Evolutionary conservation across 2,797 vertebrate species (phyloP).

Genomic region (Calcarius lapponicus): DNA sequence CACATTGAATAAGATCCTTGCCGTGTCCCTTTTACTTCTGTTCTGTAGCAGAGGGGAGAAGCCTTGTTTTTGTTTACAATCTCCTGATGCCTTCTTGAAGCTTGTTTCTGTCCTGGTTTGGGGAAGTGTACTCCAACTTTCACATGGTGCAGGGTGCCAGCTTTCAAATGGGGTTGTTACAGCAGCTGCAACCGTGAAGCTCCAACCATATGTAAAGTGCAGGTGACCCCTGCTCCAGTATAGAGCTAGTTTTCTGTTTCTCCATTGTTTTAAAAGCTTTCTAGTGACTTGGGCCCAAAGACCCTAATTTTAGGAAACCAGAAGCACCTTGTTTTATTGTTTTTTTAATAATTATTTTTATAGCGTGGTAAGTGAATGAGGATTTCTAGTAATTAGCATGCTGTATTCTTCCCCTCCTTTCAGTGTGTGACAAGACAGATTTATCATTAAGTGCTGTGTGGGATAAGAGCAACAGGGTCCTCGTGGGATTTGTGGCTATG

Average conservation of each 20-base stretch:
- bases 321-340: neutral
- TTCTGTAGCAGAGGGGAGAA: neutral
- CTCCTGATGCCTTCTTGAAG: neutral
- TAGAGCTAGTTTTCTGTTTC: neutral
- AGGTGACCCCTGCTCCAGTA: neutral
- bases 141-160: neutral
- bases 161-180: neutral
- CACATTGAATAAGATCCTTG: neutral
- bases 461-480: neutral
- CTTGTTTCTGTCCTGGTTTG: neutral
- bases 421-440: neutral
- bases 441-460: neutral
- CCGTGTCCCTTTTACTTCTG: neutral
- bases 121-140: neutral
- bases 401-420: neutral
- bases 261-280: neutral
- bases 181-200: neutral
- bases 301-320: neutral
- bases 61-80: neutral
- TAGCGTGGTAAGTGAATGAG: neutral
- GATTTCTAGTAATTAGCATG: neutral
- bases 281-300: neutral
- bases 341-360: neutral
- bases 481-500: neutral
- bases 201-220: accelerated